Evolutionary conservation across 2,888 invertebrate genomes (phyloP).

Genomic region (Acleris cristana): DNA sequence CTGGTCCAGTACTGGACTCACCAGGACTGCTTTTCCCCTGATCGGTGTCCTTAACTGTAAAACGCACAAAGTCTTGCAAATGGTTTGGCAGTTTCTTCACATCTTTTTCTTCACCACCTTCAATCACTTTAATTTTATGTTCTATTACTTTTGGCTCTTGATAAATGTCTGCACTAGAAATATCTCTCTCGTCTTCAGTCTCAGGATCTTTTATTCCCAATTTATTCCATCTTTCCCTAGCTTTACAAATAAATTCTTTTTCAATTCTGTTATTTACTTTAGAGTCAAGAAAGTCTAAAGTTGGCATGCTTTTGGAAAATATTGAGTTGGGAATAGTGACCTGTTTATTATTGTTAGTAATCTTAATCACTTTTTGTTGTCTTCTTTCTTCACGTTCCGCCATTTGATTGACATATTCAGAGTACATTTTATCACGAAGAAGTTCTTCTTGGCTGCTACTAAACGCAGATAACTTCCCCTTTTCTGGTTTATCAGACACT

Average conservation of each 20-base stretch:
- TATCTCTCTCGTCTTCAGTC: slow-evolving; percentile 84
- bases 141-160: slow-evolving; percentile 72
- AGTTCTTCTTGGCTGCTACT: slow-evolving; percentile 88
- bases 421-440: slow-evolving; percentile 92
- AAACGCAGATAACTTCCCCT: slow-evolving; percentile 64
- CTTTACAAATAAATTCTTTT: slow-evolving; percentile 90
- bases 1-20: slow-evolving; percentile 71
- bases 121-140: slow-evolving; percentile 86
- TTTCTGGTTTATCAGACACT: slow-evolving; percentile 47
- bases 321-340: slow-evolving; percentile 49
- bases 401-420: slow-evolving; percentile 91
- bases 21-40: slow-evolving; percentile 81
- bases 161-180: slow-evolving; percentile 60
- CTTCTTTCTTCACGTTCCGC: slow-evolving; percentile 90
- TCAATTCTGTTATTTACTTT: slow-evolving; percentile 85
- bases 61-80: slow-evolving; percentile 90
- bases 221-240: slow-evolving; percentile 88
- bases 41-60: slow-evolving; percentile 80
- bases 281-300: slow-evolving; percentile 63
- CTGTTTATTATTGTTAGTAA: slow-evolving; percentile 85
- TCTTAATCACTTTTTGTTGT: slow-evolving; percentile 91
- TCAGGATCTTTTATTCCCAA: slow-evolving; percentile 87
- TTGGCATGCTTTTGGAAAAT: slow-evolving; percentile 69
- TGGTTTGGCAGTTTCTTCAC: slow-evolving; percentile 88
- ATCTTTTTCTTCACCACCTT: slow-evolving; percentile 85